Evolutionary conservation across 2,113 vertebrate species (phyloP).

Genomic region (Ornithorhynchus anatinus): DNA sequence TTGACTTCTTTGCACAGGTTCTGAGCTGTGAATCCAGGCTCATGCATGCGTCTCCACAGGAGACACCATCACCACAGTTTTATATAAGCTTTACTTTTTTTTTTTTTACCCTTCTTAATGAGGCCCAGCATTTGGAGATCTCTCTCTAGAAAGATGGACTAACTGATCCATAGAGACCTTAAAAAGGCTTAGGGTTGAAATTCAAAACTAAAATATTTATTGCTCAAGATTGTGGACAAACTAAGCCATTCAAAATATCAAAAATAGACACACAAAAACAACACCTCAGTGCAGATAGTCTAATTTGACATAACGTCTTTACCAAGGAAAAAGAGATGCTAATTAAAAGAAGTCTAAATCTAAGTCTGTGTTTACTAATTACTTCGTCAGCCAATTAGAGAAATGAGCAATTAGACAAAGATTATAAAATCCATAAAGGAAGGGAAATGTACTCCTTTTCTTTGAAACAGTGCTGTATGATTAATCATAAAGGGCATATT

Average conservation of each 20-base stretch:
- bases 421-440: constrained; percentile 39
- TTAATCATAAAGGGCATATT: constrained; percentile 32
- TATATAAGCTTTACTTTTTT: no score
- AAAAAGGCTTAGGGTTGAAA: neutral
- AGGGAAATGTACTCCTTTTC: constrained; percentile 7
- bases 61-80: no score
- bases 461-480: constrained; percentile 29
- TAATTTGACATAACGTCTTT: constrained; percentile 9
- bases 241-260: neutral
- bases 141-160: neutral
- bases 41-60: no score
- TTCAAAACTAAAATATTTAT: no score
- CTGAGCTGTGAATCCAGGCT: no score
- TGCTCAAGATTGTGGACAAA: neutral
- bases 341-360: constrained; percentile 26
- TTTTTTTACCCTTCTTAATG: no score
- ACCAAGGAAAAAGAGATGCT: constrained; percentile 21
- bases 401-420: constrained; percentile 23
- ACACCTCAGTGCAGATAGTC: neutral
- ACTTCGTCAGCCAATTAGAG: constrained; percentile 42
- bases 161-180: neutral
- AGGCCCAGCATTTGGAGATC: no score
- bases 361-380: constrained; percentile 43
- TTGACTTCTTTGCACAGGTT: no score
- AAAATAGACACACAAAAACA: neutral